Percentiles rank a stretch among this genome's conserved stretches.
These are phyloP conservation scores for Gobius niger DNA, from an alignment of 2,113 vertebrate species.

Conservation along the genomic window DNA sequence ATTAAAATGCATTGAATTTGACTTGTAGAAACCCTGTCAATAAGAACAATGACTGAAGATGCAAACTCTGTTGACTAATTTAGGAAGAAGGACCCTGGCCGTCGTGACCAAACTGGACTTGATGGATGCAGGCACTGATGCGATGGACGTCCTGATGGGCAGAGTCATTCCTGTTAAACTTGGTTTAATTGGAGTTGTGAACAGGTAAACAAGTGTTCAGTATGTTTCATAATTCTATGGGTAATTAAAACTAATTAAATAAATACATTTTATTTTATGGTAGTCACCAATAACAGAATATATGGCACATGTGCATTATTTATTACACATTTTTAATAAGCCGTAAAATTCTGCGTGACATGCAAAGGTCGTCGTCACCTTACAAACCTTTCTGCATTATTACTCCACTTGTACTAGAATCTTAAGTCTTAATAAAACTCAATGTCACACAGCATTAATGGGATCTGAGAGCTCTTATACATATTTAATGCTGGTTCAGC, in stretches of 20 bases:
- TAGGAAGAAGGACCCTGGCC: conserved; percentile 94
- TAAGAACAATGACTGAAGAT: background rate
- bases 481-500: conserved; percentile 37
- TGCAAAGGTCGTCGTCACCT: background rate
- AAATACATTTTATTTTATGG: no score
- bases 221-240: background rate
- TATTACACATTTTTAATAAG: no score
- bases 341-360: no score
- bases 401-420: background rate
- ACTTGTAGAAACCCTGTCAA: no score
- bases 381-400: background rate
- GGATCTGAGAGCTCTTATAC: conserved; percentile 5
- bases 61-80: background rate
- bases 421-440: conserved; percentile 1
- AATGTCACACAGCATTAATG: background rate
- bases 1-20: no score
- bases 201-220: conserved; percentile 78
- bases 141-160: conserved; percentile 97
- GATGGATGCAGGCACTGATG: conserved; percentile 98
- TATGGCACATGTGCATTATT: no score
- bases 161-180: conserved; percentile 98
- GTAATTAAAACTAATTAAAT: no score
- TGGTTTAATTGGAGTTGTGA: conserved; percentile 96
- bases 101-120: conserved; percentile 98
- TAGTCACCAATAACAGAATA: no score